Evolutionary conservation across 2,888 invertebrate genomes (phyloP), one percentile per base, ranked within the genome.

Genomic region (Neuroscelio doddi): DNA sequence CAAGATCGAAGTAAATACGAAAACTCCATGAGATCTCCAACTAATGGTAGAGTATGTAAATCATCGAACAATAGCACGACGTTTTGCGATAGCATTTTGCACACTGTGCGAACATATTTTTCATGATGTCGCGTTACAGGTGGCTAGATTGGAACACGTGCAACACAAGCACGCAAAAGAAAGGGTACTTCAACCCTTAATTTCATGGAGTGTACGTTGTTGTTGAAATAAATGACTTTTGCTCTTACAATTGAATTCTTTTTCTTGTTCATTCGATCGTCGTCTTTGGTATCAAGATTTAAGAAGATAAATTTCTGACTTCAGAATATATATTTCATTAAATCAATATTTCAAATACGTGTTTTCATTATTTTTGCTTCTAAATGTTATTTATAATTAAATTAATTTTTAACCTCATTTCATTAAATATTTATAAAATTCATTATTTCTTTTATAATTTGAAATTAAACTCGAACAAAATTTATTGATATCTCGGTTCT

Each of bases 41-140:
- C 64, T 71, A 71, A 71, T 70, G 69, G 69, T 59, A 49, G 49
- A 51, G 66, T 64, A 65, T 70, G 72, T 72, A 74, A 74, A 75
- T 74, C 71, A 75, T 72, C 70, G 64, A 70, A 70, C 71, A 70
- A 68, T 58, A 61, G 59, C 66, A 58, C 49, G 56, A 66, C 65
- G 34, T 66, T 64, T 49, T 49, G 39, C 56, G 45, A 58, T 56
- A 47, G 55, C 50, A 49, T 64, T 57, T 24, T 41, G 53, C 47
- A 34, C 36, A 30, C 30, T 46, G 47, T 49, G 39, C 50, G 61
- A 49, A 53, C 58, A 57, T 67, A 61, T 64, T 46, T 65, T 64
- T 53, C 52, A 62, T 38, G 44, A 53, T 58, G 46, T 55, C 53
- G 55, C 62, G 51, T 64, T 62, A 69, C 62, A 64, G 58, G 64